Conservation (phyloP, 1,140 invertebrate genomes). For the Pogonomyrmex californicus region DNA sequence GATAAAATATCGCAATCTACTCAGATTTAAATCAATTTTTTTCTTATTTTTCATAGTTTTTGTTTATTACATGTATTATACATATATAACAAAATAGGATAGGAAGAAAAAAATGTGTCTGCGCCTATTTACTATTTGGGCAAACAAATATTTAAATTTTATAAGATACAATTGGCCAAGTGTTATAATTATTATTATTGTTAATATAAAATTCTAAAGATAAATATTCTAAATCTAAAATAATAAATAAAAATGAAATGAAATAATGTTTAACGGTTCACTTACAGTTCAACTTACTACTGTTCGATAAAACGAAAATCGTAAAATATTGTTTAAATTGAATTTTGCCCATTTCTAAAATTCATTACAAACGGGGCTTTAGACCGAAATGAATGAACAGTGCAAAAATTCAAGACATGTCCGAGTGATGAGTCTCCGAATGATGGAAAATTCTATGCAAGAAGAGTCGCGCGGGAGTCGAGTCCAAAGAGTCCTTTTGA, state of each 20-base stretch:
- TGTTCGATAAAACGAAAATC: not conserved
- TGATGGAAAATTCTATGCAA: conserved; percentile 3
- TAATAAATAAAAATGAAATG: not conserved
- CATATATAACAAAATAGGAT: not conserved
- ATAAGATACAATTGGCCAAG: not conserved
- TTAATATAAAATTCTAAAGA: not conserved
- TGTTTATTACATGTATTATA: not conserved
- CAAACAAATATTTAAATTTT: not conserved
- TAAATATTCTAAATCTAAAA: not conserved
- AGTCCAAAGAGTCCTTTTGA: conserved; percentile 32
- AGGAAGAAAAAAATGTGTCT: not conserved
- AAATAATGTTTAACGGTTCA: not conserved
- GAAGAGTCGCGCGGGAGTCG: not conserved
- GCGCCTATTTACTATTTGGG: not conserved
- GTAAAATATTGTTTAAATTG: not conserved
- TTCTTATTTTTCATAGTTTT: not conserved
- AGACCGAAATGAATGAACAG: not conserved
- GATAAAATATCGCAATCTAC: not conserved
- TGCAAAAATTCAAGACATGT: not conserved
- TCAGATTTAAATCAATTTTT: not conserved
- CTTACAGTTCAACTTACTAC: no score
- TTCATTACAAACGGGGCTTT: not conserved
- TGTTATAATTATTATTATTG: not conserved
- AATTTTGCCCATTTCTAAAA: conserved; percentile 9
- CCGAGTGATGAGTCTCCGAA: not conserved